A percentile compares a stretch with the other conserved stretches of the same genome.
Evolutionary conservation across 2,888 invertebrate species (phyloP).

Genomic region (Ochropleura plecta): DNA sequence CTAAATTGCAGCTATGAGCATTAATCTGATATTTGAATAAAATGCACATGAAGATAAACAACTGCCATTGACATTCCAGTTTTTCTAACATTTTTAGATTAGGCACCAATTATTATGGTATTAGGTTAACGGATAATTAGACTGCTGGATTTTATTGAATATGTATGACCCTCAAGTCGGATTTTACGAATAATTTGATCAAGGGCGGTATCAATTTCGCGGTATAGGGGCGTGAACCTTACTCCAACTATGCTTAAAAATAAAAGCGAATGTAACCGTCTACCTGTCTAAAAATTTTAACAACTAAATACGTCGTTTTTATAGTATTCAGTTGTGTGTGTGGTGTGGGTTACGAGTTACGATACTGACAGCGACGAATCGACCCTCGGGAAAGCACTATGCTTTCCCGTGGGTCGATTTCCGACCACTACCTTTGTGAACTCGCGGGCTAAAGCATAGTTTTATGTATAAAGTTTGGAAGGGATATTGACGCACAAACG

Average conservation of each 20-base stretch:
- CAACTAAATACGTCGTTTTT: no score
- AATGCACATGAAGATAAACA: slow-evolving; percentile 44
- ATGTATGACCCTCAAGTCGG: slow-evolving; percentile 42
- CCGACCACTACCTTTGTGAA: neutral
- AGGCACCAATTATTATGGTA: slow-evolving; percentile 26
- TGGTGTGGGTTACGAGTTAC: no score
- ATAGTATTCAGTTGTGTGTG: no score
- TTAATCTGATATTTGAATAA: slow-evolving; percentile 39
- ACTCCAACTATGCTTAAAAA: neutral
- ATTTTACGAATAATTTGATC: slow-evolving; percentile 15
- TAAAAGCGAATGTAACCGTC: neutral
- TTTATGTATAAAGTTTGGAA: neutral
- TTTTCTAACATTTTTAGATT: slow-evolving; percentile 24
- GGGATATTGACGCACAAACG: no score
- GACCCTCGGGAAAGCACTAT: no score
- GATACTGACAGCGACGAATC: neutral
- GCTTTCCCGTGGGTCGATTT: neutral
- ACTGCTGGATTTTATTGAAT: slow-evolving; percentile 36
- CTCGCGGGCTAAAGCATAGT: neutral
- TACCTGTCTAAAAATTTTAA: neutral
- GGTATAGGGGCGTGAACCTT: slow-evolving; percentile 32
- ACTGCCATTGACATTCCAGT: slow-evolving; percentile 1
- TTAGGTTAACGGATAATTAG: slow-evolving; percentile 22
- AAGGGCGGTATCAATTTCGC: slow-evolving; percentile 6
- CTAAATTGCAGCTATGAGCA: neutral